These are phyloP conservation scores for Notolepis coatsorum DNA, from an alignment of 2,797 vertebrate genomes.

Conservation along the genomic window DNA sequence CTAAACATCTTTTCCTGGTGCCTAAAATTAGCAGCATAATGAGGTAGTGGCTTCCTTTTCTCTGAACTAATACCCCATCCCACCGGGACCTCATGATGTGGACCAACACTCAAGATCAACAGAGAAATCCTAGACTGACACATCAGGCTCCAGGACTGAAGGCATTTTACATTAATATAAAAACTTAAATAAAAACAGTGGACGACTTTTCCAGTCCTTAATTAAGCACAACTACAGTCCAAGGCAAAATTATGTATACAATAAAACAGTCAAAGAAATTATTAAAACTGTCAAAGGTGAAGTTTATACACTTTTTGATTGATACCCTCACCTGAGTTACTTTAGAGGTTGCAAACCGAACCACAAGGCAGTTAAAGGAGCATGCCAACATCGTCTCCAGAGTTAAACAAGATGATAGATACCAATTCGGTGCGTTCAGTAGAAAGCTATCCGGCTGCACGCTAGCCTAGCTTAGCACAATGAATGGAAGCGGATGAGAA, in stretches of 20 bases:
- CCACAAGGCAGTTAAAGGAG: slow-evolving; percentile 41
- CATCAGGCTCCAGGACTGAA: slow-evolving; percentile 48
- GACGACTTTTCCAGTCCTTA: slow-evolving; percentile 3
- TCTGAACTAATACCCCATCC: slow-evolving; percentile 79
- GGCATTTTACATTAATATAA: slow-evolving; percentile 28
- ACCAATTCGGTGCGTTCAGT: too few relatives aligned
- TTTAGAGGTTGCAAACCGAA: slow-evolving; percentile 35
- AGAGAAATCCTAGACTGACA: slow-evolving; percentile 70
- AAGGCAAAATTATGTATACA: neutral
- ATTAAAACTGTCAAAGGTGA: neutral
- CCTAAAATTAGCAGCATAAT: slow-evolving; percentile 87
- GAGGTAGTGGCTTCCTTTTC: slow-evolving; percentile 84
- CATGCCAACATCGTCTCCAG: slow-evolving; percentile 33
- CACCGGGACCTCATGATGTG: slow-evolving; percentile 75
- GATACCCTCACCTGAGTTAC: too few relatives aligned
- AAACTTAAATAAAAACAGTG: slow-evolving; percentile 21
- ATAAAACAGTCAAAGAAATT: neutral
- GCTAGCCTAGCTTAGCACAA: too few relatives aligned
- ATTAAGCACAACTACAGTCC: neutral
- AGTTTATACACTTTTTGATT: neutral
- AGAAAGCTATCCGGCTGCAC: too few relatives aligned
- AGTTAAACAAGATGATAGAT: too few relatives aligned
- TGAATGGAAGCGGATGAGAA: too few relatives aligned
- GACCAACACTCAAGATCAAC: slow-evolving; percentile 79
- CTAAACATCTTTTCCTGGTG: slow-evolving; percentile 85